phyloP scores from a whole-genome alignment of 1,140 invertebrate species.

The Drosophila mayri region DNA sequence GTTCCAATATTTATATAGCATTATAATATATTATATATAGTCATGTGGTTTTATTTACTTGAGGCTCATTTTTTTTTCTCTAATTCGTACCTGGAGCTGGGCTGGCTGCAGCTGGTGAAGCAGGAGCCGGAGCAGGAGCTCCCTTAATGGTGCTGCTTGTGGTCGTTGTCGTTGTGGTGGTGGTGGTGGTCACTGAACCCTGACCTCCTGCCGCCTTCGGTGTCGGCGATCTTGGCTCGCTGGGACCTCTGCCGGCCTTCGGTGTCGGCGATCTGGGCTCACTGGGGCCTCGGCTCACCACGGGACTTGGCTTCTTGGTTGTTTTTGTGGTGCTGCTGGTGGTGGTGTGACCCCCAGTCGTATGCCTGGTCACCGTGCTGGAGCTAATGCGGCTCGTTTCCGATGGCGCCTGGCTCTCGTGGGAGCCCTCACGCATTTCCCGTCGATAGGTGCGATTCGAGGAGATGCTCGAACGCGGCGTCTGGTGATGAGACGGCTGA shows the following conservation, averaged over 20 bases:
- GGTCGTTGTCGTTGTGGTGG: constrained; percentile 53
- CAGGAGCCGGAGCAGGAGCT: background rate
- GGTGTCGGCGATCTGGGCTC: constrained; percentile 65
- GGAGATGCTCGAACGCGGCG: constrained; percentile 75
- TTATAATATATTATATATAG: constrained; percentile 37
- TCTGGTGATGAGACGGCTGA: constrained; percentile 32
- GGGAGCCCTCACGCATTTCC: constrained; percentile 73
- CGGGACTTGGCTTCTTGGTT: constrained; percentile 56
- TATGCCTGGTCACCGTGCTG: constrained; percentile 66
- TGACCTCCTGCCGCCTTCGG: constrained; percentile 16
- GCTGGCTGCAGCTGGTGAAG: constrained; percentile 3
- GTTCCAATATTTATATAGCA: constrained; percentile 49
- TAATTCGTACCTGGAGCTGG: constrained; percentile 79
- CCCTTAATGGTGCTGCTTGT: constrained; percentile 24
- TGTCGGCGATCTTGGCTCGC: constrained; percentile 63
- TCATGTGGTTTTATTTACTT: constrained; percentile 35
- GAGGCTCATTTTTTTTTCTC: constrained; percentile 37
- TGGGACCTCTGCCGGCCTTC: constrained; percentile 22
- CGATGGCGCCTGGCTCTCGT: constrained; percentile 77
- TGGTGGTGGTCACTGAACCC: constrained; percentile 42
- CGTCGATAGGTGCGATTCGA: constrained; percentile 67
- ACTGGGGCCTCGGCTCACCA: constrained; percentile 62
- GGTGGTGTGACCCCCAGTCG: constrained; percentile 36
- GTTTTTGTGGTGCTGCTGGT: constrained; percentile 51
- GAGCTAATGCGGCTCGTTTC: constrained; percentile 79